Evolutionary conservation across 2,888 invertebrate genomes (phyloP).

Genomic region (Polymixis flavicincta): DNA sequence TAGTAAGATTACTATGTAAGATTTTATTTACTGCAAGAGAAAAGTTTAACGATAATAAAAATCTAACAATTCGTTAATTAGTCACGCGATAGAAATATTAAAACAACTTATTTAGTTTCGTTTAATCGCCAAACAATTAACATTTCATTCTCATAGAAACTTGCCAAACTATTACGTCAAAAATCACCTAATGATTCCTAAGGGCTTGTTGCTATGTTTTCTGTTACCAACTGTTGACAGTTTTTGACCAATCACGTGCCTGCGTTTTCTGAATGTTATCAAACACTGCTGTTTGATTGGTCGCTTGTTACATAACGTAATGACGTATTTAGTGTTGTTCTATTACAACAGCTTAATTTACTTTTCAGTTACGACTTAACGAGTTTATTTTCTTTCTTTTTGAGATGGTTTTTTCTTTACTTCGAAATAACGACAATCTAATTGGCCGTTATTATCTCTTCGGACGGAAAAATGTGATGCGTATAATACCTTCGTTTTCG

Average conservation of each 20-base stretch:
- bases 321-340: conserved; percentile 46
- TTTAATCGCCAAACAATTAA: conserved; percentile 57
- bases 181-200: conserved; percentile 28
- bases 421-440: neutral
- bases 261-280: conserved; percentile 56
- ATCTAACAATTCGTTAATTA: conserved; percentile 48
- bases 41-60: neutral
- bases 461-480: neutral
- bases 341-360: conserved; percentile 40
- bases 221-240: conserved; percentile 63
- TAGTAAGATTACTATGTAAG: neutral
- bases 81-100: conserved; percentile 51
- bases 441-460: conserved; percentile 3
- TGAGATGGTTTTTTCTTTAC: conserved; percentile 2
- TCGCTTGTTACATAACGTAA: conserved; percentile 56
- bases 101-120: conserved; percentile 30
- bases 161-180: conserved; percentile 59
- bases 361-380: conserved; percentile 7
- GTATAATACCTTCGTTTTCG: neutral
- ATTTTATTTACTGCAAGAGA: neutral
- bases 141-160: conserved; percentile 37
- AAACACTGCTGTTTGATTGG: conserved; percentile 63
- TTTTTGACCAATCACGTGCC: conserved; percentile 59
- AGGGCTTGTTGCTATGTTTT: conserved; percentile 56
- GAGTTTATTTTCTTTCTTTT: conserved; percentile 3